Percentiles rank a stretch among this genome's conserved stretches.
These are phyloP conservation scores for Mythimna loreyi DNA, from an alignment of 2,888 invertebrate species.

Conservation along the genomic window DNA sequence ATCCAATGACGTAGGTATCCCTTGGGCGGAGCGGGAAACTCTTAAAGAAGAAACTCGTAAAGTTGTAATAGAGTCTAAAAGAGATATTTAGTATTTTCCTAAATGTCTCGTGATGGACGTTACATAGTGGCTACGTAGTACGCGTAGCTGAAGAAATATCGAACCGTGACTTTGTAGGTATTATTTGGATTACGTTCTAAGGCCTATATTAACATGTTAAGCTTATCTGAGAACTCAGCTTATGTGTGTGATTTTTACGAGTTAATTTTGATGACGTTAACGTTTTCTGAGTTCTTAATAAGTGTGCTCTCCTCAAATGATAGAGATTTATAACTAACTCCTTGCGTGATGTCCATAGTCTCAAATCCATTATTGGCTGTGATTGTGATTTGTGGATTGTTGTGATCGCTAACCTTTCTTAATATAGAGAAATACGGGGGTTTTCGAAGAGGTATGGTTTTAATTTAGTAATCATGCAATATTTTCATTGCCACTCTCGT, in stretches of 20 bases:
- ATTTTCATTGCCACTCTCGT: background rate
- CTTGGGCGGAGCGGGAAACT: too few species aligned
- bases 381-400: constrained; percentile 16
- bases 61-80: too few species aligned
- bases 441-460: constrained; percentile 27
- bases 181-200: background rate
- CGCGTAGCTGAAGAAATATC: background rate
- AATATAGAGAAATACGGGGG: constrained; percentile 19
- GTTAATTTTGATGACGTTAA: constrained; percentile 23
- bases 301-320: constrained; percentile 25
- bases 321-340: constrained; percentile 33
- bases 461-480: background rate
- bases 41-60: too few species aligned
- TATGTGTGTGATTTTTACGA: constrained; percentile 6
- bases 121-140: background rate
- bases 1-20: too few species aligned
- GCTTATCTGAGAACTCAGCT: background rate
- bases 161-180: background rate
- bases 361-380: constrained; percentile 25
- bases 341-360: constrained; percentile 28
- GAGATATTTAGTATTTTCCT: too few species aligned
- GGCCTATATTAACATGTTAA: background rate
- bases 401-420: background rate
- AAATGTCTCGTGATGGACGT: background rate
- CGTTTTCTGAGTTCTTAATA: constrained; percentile 33